phyloP scores from a whole-genome alignment of 1,140 invertebrate species.

The Bombus breviceps region DNA sequence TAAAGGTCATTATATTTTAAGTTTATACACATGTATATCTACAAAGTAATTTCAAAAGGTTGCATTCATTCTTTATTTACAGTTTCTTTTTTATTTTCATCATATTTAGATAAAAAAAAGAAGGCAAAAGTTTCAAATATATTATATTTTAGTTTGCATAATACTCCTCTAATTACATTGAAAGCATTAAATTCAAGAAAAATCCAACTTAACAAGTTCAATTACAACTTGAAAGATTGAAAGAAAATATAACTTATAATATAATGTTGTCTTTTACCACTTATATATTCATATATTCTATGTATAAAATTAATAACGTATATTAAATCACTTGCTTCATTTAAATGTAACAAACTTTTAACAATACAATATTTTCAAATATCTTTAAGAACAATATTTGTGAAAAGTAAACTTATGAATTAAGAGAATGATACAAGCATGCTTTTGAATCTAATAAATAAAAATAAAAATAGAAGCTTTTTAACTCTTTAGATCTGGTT shows the following conservation, averaged over 20 bases:
- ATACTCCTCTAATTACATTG: not conserved
- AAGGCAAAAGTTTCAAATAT: not conserved
- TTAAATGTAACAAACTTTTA: not conserved
- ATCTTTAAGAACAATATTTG: not conserved
- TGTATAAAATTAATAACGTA: not conserved
- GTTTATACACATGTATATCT: not conserved
- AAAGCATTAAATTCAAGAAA: not conserved
- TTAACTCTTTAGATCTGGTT: slow-evolving; percentile 15
- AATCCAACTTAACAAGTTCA: not conserved
- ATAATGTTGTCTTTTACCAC: not conserved
- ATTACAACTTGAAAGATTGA: not conserved
- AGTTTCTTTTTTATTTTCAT: not conserved
- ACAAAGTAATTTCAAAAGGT: not conserved
- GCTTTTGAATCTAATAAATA: not conserved
- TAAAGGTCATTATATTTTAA: not conserved
- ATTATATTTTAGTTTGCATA: not conserved
- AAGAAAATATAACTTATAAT: not conserved
- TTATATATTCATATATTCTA: not conserved
- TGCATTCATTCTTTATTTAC: slow-evolving; percentile 3
- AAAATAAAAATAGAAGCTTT: slow-evolving; percentile 1
- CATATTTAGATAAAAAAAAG: not conserved
- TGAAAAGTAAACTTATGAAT: not conserved
- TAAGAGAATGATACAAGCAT: not conserved
- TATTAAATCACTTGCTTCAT: not conserved
- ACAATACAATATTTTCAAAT: not conserved